A percentile compares a stretch with the other conserved stretches of the same genome.
Evolutionary conservation across 2,888 invertebrate genomes (phyloP).

Genomic region (Oscheius sp.): DNA sequence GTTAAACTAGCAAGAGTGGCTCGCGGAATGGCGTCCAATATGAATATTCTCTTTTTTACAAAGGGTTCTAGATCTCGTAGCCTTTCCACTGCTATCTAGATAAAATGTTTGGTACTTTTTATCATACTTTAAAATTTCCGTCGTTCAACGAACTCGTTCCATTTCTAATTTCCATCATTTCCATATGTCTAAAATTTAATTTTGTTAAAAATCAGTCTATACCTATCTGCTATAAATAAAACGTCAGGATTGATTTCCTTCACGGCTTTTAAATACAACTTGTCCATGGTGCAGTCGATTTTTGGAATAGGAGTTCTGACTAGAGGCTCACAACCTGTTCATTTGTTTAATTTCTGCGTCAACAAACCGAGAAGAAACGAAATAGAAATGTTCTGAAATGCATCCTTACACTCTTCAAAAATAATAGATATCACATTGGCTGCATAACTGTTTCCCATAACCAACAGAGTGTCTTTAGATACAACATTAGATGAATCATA

Average conservation of each 20-base stretch:
- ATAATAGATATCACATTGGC: background rate
- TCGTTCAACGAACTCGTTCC: constrained; percentile 3
- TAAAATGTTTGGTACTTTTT: too few species aligned
- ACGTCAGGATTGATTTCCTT: constrained; percentile 7
- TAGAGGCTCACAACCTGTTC: constrained; percentile 11
- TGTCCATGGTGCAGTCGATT: background rate
- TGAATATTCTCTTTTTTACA: constrained; percentile 5
- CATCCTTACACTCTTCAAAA: background rate
- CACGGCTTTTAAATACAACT: background rate
- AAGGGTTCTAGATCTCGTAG: background rate
- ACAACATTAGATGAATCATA: background rate
- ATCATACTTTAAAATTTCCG: constrained; percentile 1
- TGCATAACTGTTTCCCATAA: constrained; percentile 16
- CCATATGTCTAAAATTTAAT: background rate
- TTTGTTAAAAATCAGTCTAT: background rate
- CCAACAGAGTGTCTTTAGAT: background rate
- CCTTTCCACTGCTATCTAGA: constrained; percentile 2
- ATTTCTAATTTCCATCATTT: background rate
- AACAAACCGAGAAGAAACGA: too few species aligned
- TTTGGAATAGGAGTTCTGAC: background rate
- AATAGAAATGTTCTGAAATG: background rate
- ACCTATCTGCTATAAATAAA: constrained; percentile 1
- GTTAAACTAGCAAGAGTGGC: background rate
- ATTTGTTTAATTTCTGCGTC: background rate
- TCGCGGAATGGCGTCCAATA: background rate